Evolutionary conservation across 2,888 invertebrate genomes (phyloP).

Genomic region (Sesamia inferens): DNA sequence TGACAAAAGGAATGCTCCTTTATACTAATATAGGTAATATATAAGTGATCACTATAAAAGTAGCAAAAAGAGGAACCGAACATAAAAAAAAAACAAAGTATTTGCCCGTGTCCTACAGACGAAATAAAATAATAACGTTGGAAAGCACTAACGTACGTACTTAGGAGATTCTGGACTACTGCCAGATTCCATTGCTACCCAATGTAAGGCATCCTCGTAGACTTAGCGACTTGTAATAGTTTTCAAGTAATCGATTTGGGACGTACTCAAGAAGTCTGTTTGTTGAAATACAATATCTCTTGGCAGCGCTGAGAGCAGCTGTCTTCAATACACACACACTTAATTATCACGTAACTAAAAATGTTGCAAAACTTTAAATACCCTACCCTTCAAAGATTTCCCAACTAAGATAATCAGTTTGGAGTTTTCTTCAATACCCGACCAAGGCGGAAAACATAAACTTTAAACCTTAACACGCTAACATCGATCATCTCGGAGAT

Average conservation of each 20-base stretch:
- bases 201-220: slow-evolving; percentile 47
- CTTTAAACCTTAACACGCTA: slow-evolving; percentile 42
- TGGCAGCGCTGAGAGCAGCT: slow-evolving; percentile 15
- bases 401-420: slow-evolving; percentile 44
- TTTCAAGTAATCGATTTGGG: slow-evolving; percentile 53
- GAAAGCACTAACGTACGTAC: slow-evolving; percentile 44
- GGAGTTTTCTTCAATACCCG: slow-evolving; percentile 28
- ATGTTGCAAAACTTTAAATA: neutral
- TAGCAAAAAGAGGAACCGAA: neutral
- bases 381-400: slow-evolving; percentile 15
- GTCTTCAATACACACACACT: neutral
- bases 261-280: slow-evolving; percentile 43
- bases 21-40: neutral
- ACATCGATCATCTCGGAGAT: slow-evolving; percentile 51
- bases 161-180: slow-evolving; percentile 38
- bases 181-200: slow-evolving; percentile 45
- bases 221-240: slow-evolving; percentile 52
- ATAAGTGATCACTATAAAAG: neutral
- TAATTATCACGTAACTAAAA: neutral
- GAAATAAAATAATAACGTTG: slow-evolving; percentile 46
- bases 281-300: slow-evolving; percentile 30
- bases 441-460: slow-evolving; percentile 35
- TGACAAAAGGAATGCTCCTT: neutral
- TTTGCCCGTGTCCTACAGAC: slow-evolving; percentile 10
- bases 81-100: slow-evolving; percentile 7